Base-by-base conservation (phyloP, 2,888 invertebrate genomes). In the Physocephala rufipes region DNA sequence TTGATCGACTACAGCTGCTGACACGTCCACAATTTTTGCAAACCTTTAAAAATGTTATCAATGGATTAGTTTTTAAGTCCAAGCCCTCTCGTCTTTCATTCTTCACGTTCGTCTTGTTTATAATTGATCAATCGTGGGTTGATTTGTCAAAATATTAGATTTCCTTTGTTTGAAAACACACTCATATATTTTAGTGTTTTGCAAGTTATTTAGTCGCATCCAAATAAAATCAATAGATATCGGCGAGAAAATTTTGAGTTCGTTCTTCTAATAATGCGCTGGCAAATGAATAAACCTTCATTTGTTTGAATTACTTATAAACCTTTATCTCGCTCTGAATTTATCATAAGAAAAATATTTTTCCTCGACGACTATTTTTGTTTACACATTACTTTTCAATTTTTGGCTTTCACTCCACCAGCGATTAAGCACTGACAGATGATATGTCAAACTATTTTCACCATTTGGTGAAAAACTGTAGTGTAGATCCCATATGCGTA, bases 131-230 rank as follows among this genome's bases (percentile, higher is more conserved):
- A n/a, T 58, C 49, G 36, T 51, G 36, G 36, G 36, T 36, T 36
- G 36, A 36, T 51, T 36, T 58, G 26, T 72, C 15, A 64, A 71
- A 63, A 71, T 70, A 71, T n/a, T n/a, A n/a, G n/a, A n/a, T 72
- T 72, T 71, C 63, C 55, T 45, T 26, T 58, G 24, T 26, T 58
- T 61, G 69, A 71, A 70, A 72, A 62, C 21, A 26, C 47, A 47
- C 43, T 43, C 36, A 55, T 53, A 43, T 12, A 7, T 53, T 66
- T 43, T 51, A 36, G 21, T 36, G 28, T 55, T 19, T 26, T 30
- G 19, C 45, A 24, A 19, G 45, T 16, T 49, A 47, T 67, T 7
- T 3, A 13, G 47, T 45, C 15, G 59, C 66, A 53, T 55, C 47
- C 66, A 12, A 36, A 55, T 47, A 59, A 67, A 67, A 67, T 67